phyloP scores from a whole-genome alignment of 2,888 invertebrate species.

The Philonicus albiceps region DNA sequence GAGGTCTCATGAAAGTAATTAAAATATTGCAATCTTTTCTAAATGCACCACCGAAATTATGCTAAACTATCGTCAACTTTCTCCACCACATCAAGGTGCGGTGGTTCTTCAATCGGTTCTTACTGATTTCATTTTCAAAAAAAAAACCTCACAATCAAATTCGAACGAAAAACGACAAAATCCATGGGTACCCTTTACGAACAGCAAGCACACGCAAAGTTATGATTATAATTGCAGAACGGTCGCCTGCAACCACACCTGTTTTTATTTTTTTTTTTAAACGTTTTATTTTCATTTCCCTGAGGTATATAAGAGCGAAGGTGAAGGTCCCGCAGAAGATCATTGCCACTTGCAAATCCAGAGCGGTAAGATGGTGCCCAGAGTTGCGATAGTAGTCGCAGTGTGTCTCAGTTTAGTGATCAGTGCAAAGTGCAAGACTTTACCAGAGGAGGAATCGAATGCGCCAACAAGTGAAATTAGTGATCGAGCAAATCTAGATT shows the following conservation, averaged over 20 bases:
- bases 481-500: neutral
- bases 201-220: neutral
- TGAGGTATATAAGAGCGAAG: slow-evolving; percentile 42
- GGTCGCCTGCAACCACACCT: neutral
- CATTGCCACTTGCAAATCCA: slow-evolving; percentile 39
- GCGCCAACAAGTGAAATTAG: neutral
- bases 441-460: neutral
- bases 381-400: neutral
- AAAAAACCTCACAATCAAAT: neutral
- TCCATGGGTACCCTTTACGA: neutral
- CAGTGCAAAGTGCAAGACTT: neutral
- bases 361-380: slow-evolving; percentile 31
- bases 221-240: neutral
- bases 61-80: neutral
- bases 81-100: neutral
- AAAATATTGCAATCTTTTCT: neutral
- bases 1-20: neutral
- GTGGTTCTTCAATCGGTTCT: neutral
- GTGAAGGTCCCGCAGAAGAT: slow-evolving; percentile 36
- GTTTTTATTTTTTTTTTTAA: neutral
- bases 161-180: neutral
- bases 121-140: neutral
- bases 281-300: neutral
- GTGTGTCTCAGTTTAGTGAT: slow-evolving; percentile 13
- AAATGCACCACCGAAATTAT: neutral